Percentiles rank a stretch among this genome's conserved stretches.
These are phyloP conservation scores for Steinernema scapterisci DNA, from an alignment of 2,888 invertebrate genomes.

Conservation along the genomic window DNA sequence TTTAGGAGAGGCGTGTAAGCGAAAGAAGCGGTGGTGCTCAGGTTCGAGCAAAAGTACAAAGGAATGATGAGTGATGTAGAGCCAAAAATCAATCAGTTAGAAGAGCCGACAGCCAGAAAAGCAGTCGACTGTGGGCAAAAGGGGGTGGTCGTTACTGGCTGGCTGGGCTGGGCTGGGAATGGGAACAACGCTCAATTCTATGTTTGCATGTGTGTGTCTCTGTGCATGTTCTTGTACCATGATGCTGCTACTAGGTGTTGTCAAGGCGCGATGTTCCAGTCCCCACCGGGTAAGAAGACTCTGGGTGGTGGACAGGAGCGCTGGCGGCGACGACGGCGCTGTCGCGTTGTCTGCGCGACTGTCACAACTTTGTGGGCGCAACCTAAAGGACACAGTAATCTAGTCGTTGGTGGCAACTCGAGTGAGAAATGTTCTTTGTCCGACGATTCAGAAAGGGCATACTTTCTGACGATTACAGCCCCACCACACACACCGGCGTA, in stretches of 20 bases:
- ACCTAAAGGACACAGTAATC: conserved; percentile 27
- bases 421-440: conserved; percentile 25
- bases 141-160: conserved; percentile 10
- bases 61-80: conserved; percentile 23
- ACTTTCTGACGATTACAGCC: background rate
- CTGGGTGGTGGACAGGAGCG: background rate
- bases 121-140: background rate
- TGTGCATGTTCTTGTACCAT: conserved; percentile 2
- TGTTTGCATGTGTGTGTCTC: conserved; percentile 9
- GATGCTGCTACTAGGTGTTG: background rate
- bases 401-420: conserved; percentile 16
- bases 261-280: too few species aligned
- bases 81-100: conserved; percentile 29
- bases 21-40: background rate
- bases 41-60: conserved; percentile 4
- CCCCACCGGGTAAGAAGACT: background rate
- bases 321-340: background rate
- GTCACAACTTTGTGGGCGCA: background rate
- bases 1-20: conserved; percentile 11
- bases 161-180: background rate
- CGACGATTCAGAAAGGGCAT: conserved; percentile 17
- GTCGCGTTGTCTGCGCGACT: background rate
- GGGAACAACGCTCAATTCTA: background rate
- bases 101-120: background rate
- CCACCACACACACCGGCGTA: too few species aligned